phyloP scores from a whole-genome alignment of 2,113 vertebrate species.

The Phodopus roborovskii region DNA sequence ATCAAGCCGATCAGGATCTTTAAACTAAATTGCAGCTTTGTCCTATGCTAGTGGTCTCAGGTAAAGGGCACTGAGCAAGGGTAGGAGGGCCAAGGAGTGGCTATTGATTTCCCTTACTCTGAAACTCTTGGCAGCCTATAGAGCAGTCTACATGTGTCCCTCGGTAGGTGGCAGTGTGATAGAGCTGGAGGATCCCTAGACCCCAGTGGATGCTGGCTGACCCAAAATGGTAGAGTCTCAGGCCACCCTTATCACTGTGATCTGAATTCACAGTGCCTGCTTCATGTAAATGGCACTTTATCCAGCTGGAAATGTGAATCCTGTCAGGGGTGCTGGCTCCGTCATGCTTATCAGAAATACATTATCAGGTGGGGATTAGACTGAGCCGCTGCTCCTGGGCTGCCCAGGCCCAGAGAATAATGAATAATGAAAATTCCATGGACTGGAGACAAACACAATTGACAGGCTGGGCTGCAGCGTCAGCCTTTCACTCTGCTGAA shows the following conservation, averaged over 20 bases:
- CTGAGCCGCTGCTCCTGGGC: constrained; percentile 66
- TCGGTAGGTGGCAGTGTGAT: background rate
- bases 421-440: constrained; percentile 87
- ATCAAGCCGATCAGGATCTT: background rate
- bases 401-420: constrained; percentile 73
- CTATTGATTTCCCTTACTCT: accelerated
- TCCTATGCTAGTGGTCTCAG: background rate
- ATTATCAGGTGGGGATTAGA: constrained; percentile 87
- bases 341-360: constrained; percentile 88
- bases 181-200: accelerated
- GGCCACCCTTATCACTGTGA: constrained; percentile 35
- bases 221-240: accelerated
- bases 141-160: accelerated
- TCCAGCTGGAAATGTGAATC: constrained; percentile 81
- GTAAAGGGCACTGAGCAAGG: background rate
- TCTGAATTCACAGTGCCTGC: constrained; percentile 68
- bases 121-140: background rate
- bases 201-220: accelerated
- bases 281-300: constrained; percentile 81
- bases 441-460: constrained; percentile 83
- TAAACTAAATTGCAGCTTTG: background rate
- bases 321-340: constrained; percentile 70
- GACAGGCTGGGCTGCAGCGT: constrained; percentile 75
- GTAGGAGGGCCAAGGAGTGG: no score
- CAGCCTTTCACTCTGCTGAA: constrained; percentile 80